Conservation (phyloP, 2,888 invertebrate species). For the Erebia palarica region DNA sequence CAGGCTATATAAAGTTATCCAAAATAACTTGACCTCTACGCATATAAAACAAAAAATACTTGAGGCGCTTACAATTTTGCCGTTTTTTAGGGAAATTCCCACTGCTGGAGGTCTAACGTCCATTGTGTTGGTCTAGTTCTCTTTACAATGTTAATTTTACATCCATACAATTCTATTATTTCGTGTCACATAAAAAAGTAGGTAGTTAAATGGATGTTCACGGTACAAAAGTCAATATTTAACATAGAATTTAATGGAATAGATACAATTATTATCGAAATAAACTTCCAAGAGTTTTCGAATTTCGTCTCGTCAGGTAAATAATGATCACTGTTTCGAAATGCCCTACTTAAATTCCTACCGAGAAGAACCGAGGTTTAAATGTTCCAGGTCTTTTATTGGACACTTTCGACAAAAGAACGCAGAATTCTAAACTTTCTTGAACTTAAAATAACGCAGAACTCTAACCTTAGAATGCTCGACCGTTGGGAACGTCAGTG, state of each 20-base stretch:
- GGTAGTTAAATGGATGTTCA: background rate
- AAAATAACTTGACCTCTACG: constrained; percentile 18
- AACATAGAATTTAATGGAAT: too few species aligned
- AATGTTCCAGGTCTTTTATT: background rate
- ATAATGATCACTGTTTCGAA: too few species aligned
- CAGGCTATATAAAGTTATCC: background rate
- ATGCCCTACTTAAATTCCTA: too few species aligned
- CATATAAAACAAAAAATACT: constrained; percentile 17
- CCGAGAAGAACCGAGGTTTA: too few species aligned
- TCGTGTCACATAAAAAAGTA: background rate
- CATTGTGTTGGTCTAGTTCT: background rate
- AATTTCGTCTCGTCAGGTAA: too few species aligned
- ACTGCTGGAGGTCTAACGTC: background rate
- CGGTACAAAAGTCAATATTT: background rate
- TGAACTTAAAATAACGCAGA: background rate
- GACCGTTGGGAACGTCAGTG: background rate
- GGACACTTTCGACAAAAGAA: background rate
- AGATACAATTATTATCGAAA: too few species aligned
- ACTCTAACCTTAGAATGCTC: background rate
- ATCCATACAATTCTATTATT: background rate
- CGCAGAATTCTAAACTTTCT: background rate
- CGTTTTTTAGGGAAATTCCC: constrained; percentile 3
- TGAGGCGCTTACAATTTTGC: constrained; percentile 29
- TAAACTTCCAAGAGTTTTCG: too few species aligned
- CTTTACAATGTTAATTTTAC: background rate